Evolutionary conservation across 53 echinoderm and acorn worm species (phyloP).

Genomic region (Mesocentrotus franciscanus): DNA sequence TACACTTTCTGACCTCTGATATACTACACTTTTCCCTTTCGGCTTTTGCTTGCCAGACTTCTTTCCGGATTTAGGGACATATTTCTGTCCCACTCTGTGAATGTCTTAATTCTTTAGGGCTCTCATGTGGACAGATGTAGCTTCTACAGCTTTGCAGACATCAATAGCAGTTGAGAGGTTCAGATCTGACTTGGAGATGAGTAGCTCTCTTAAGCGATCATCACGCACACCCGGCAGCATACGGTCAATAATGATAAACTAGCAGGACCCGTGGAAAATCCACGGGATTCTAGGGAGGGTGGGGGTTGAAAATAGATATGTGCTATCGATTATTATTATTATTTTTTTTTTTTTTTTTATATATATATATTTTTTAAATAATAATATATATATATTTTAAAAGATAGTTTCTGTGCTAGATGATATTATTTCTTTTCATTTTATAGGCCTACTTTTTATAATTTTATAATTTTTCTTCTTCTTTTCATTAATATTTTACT

Average conservation of each 20-base stretch:
- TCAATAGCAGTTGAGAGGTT: slow-evolving; percentile 67
- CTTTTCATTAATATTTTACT: too few species aligned
- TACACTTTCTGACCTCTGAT: slow-evolving; percentile 17
- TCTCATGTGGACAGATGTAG: slow-evolving; percentile 69
- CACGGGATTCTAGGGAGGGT: too few species aligned
- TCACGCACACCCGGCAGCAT: slow-evolving; percentile 69
- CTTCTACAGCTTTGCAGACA: slow-evolving; percentile 73
- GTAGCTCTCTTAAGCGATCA: slow-evolving; percentile 69
- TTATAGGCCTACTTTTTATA: too few species aligned
- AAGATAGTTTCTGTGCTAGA: too few species aligned
- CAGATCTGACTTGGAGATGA: slow-evolving; percentile 63
- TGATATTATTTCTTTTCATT: too few species aligned
- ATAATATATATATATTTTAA: too few species aligned
- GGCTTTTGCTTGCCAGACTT: not conserved
- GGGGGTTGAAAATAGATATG: too few species aligned
- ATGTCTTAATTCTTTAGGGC: slow-evolving; percentile 62
- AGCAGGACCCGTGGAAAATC: too few species aligned
- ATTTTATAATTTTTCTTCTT: too few species aligned
- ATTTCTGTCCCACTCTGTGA: not conserved
- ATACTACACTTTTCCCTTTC: not conserved
- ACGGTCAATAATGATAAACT: slow-evolving; percentile 65
- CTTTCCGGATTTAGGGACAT: not conserved
- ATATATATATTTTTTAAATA: too few species aligned
- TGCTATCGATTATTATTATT: too few species aligned
- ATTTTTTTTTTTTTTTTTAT: too few species aligned